Evolutionary conservation across 2,888 invertebrate genomes (phyloP).

Genomic region (Auanema freiburgensis): DNA sequence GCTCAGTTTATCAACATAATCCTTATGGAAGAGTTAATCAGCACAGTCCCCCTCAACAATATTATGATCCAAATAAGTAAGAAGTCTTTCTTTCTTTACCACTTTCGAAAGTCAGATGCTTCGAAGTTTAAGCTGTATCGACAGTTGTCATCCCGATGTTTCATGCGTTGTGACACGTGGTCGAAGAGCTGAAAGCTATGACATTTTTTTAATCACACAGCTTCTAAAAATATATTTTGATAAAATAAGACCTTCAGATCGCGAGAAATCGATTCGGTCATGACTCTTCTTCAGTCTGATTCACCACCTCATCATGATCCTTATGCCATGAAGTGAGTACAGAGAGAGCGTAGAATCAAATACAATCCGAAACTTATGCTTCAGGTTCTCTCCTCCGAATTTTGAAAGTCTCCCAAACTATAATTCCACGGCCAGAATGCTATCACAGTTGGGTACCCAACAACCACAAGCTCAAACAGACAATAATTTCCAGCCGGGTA

Average conservation of each 20-base stretch:
- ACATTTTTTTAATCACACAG: not conserved
- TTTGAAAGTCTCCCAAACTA: constrained; percentile 15
- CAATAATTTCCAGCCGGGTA: constrained; percentile 14
- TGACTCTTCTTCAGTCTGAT: constrained; percentile 39
- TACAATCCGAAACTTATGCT: not conserved
- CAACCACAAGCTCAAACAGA: not conserved
- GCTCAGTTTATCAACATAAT: constrained; percentile 16
- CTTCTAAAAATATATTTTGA: not conserved
- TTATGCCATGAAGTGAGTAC: constrained; percentile 13
- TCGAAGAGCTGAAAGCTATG: no score
- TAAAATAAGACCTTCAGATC: constrained; percentile 15
- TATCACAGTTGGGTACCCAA: constrained; percentile 19
- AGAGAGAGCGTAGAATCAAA: no score
- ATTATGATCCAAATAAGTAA: constrained; percentile 27
- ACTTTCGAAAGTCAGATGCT: not conserved
- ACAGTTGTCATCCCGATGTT: not conserved
- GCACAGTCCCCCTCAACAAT: constrained; percentile 41
- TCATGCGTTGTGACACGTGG: not conserved
- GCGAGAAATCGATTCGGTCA: constrained; percentile 39
- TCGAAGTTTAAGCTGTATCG: not conserved
- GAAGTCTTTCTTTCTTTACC: not conserved
- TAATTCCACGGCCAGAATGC: constrained; percentile 33
- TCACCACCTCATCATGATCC: constrained; percentile 21
- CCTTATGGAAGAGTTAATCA: constrained; percentile 25
- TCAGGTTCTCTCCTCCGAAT: constrained; percentile 22